Evolutionary conservation across 2,113 vertebrate species (phyloP).

Genomic region (Formicarius rufipectus): DNA sequence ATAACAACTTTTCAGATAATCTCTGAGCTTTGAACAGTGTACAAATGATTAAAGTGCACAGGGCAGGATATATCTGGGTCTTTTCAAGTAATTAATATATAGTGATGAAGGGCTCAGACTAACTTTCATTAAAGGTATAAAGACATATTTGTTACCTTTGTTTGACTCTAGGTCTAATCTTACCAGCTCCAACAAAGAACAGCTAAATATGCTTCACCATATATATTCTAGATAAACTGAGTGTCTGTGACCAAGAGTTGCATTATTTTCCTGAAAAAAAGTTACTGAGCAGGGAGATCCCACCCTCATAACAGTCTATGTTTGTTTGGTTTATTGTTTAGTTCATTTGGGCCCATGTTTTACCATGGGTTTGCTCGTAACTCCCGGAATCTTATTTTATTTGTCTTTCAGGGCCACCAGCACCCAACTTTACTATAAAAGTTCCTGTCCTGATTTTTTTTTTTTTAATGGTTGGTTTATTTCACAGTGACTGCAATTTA

Average conservation of each 20-base stretch:
- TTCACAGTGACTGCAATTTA: neutral
- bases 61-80: neutral
- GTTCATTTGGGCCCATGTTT: neutral
- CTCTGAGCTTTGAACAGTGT: neutral
- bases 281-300: neutral
- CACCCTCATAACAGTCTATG: neutral
- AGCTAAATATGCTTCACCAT: neutral
- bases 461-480: neutral
- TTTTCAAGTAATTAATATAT: neutral
- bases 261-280: neutral
- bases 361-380: neutral
- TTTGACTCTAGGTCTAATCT: neutral
- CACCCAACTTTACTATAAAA: neutral
- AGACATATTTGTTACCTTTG: neutral
- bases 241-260: neutral
- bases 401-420: neutral
- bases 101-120: neutral
- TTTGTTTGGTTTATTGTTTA: neutral
- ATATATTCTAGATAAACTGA: neutral
- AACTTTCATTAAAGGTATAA: neutral
- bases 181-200: neutral
- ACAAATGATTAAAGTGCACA: neutral
- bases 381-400: neutral
- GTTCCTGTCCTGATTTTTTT: rapidly evolving
- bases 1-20: neutral